phyloP scores from a whole-genome alignment of 2,113 vertebrate species.

The Atractosteus spatula region DNA sequence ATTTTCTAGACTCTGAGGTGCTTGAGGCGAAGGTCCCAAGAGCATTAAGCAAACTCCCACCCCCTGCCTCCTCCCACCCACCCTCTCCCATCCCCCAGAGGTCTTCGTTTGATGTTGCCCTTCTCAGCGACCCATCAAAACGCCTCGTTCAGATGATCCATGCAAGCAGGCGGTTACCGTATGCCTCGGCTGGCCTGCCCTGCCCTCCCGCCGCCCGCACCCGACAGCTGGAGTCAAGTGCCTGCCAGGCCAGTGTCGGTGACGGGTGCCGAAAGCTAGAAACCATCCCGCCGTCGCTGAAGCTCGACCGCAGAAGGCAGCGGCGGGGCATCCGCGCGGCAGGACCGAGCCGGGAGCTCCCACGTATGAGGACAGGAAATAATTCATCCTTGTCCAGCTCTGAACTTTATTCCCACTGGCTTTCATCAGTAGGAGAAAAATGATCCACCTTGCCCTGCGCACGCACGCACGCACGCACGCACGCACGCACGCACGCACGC shows the following conservation, averaged over 20 bases:
- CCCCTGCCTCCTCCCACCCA: slow-evolving; percentile 31
- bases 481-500: slow-evolving; percentile 37
- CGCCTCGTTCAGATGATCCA: slow-evolving; percentile 61
- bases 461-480: slow-evolving; percentile 36
- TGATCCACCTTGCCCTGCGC: slow-evolving; percentile 64
- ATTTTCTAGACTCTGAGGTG: slow-evolving; percentile 45
- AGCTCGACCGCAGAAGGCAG: slow-evolving; percentile 18
- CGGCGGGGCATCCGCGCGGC: no score
- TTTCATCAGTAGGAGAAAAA: slow-evolving; percentile 62
- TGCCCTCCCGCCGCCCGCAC: slow-evolving; percentile 57
- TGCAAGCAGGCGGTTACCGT: slow-evolving; percentile 73
- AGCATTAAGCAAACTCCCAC: slow-evolving; percentile 57
- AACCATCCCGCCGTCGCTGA: slow-evolving; percentile 48
- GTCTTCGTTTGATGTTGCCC: slow-evolving; percentile 62
- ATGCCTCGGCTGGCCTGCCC: slow-evolving; percentile 64
- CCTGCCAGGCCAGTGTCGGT: slow-evolving; percentile 58
- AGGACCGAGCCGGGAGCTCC: slow-evolving; percentile 28
- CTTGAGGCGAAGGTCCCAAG: slow-evolving; percentile 54
- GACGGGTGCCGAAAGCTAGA: slow-evolving; percentile 76
- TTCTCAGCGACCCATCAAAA: slow-evolving; percentile 58
- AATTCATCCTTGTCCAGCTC: slow-evolving; percentile 75
- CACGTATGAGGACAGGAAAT: slow-evolving; percentile 76
- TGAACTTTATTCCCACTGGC: slow-evolving; percentile 57
- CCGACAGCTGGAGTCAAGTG: slow-evolving; percentile 58
- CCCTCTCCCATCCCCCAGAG: slow-evolving; percentile 1